These are phyloP conservation scores for Cosmia pyralina DNA, from an alignment of 2,888 invertebrate genomes.

Conservation along the genomic window DNA sequence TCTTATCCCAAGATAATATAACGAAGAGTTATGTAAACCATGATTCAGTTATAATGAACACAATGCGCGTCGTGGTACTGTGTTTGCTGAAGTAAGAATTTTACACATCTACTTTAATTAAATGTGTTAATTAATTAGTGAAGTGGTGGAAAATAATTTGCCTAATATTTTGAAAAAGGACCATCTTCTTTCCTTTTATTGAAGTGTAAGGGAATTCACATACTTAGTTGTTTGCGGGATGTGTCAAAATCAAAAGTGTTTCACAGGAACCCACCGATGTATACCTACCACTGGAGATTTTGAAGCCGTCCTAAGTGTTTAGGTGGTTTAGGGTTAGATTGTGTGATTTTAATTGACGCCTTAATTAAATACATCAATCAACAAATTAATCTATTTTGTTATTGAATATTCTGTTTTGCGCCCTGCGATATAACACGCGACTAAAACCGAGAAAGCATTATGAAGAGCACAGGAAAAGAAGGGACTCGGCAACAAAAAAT, in stretches of 20 bases:
- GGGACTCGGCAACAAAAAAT: no score
- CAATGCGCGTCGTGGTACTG: slow-evolving; percentile 43
- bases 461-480: no score
- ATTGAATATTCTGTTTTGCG: not conserved
- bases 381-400: not conserved
- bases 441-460: no score
- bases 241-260: not conserved
- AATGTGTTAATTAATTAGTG: not conserved
- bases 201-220: not conserved
- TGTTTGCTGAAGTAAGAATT: slow-evolving; percentile 52
- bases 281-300: not conserved
- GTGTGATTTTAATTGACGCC: not conserved
- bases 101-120: not conserved
- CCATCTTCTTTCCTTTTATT: not conserved
- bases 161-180: not conserved
- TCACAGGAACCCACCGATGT: not conserved
- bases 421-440: no score
- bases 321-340: not conserved
- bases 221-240: not conserved
- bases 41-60: slow-evolving; percentile 29
- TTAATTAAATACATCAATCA: not conserved
- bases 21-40: slow-evolving; percentile 1
- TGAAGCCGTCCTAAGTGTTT: not conserved
- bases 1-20: slow-evolving; percentile 49
- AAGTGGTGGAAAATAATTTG: not conserved